Evolutionary conservation across 1,140 invertebrate genomes (phyloP).

Genomic region (Maconellicoccus hirsutus): DNA sequence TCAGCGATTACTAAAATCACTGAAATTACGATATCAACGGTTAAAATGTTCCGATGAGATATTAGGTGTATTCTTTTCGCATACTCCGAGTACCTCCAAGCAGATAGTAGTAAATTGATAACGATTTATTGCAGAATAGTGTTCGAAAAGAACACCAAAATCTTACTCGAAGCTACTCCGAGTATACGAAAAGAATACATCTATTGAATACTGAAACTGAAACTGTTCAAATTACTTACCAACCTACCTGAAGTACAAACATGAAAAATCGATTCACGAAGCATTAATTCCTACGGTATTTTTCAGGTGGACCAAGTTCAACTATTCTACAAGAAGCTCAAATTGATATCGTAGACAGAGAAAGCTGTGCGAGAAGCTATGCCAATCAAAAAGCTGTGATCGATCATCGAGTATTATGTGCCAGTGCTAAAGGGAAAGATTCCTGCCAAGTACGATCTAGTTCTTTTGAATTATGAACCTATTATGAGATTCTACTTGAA

Average conservation of each 20-base stretch:
- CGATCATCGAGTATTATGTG: conserved; percentile 43
- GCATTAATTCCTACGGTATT: too few relatives aligned
- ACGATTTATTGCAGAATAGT: too few relatives aligned
- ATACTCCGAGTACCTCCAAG: too few relatives aligned
- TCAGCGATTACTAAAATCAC: background rate
- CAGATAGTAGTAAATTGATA: too few relatives aligned
- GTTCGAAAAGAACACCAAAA: too few relatives aligned
- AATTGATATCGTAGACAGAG: conserved; percentile 52
- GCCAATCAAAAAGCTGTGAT: conserved; percentile 26
- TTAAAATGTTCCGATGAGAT: too few relatives aligned
- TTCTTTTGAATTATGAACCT: background rate
- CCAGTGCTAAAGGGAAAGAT: conserved; percentile 51
- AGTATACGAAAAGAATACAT: background rate
- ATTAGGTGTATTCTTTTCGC: too few relatives aligned
- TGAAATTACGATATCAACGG: conserved; percentile 29
- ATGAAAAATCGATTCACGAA: too few relatives aligned
- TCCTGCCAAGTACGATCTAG: conserved; percentile 50
- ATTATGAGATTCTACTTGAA: background rate
- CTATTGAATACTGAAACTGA: too few relatives aligned
- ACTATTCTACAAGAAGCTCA: conserved; percentile 50
- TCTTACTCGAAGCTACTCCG: too few relatives aligned
- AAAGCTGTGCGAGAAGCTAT: conserved; percentile 49
- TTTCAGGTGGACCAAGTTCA: conserved; percentile 49
- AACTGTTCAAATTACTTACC: too few relatives aligned
- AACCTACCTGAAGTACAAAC: too few relatives aligned